Base-by-base conservation (phyloP, 64 coral and sea anemone genomes). In the Montipora capricornis region DNA sequence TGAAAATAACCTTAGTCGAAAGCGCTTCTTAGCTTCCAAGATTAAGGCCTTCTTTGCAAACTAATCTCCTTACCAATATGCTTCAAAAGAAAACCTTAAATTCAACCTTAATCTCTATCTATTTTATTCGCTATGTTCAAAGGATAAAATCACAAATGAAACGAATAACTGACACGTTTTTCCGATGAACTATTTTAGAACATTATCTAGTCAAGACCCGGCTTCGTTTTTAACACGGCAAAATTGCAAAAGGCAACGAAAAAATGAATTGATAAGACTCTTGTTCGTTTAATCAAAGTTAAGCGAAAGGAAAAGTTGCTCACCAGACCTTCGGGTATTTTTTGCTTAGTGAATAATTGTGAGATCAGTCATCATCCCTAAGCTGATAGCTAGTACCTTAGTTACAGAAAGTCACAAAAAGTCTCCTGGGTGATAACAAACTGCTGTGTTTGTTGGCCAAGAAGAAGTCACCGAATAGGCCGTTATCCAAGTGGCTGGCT, bases 401-500 rank as follows among this genome's bases (percentile, higher is more conserved):
- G 20, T 11, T 29, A 75, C 20, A 7, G 22, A 4, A 74, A 24
- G 10, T 26, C 29, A 24, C 73, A 74, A 2, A 46, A 75, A 75
- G 73, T 7, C 73, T 29, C 24, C 22, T 29, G 17, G 2, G 80
- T 83, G 46, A 8, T n/a, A 91, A 9, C 57, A 59, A 0, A 13
- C 57, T 59, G 67, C 83, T 82, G 24, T 20, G 44, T 62, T 82
- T 88, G 47, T 87, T 88, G 44, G 81, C 37, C 68, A 64, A 11
- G 2, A 50, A 53, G 22, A 44, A 73, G 16, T 62, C 90, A 3
- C 69, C 90, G 60, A 76, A 24, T 24, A 13, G 58, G 14, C 71
- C 79, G 20, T 81, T 81, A 78, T 92, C 79, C 90, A 92, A 75
- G 48, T 92, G 69, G 3, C 47, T 17, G 24, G 90, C 81, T 92